A percentile compares a stretch with the other conserved stretches of the same genome.
Evolutionary conservation across 1,140 invertebrate species (phyloP).

Genomic region (Dolichoris vasculosae): DNA sequence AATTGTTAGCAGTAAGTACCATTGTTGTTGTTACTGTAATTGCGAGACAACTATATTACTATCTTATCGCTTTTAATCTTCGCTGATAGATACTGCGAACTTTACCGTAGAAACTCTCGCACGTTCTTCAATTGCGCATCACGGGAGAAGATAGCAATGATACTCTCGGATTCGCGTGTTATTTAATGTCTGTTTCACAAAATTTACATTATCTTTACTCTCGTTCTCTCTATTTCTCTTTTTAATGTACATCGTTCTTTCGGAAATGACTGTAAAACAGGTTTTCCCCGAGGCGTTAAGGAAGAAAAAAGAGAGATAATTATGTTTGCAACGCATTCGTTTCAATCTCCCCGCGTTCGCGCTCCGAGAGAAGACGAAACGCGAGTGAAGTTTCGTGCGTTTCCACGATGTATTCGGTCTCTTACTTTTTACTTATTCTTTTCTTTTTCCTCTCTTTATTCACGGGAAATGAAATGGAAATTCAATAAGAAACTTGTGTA

Average conservation of each 20-base stretch:
- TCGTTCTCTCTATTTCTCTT: neutral
- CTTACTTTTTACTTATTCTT: conserved; percentile 53
- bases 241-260: neutral
- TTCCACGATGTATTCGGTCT: conserved; percentile 32
- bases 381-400: conserved; percentile 53
- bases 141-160: conserved; percentile 27
- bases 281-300: conserved; percentile 38
- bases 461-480: conserved; percentile 70
- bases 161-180: conserved; percentile 10
- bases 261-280: conserved; percentile 28
- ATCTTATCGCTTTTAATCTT: neutral
- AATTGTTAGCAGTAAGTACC: neutral
- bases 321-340: conserved; percentile 65
- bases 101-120: neutral
- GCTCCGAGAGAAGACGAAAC: neutral
- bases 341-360: conserved; percentile 62
- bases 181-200: conserved; percentile 7
- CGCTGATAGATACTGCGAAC: neutral
- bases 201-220: conserved; percentile 37
- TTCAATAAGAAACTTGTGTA: conserved; percentile 72
- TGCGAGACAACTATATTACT: neutral
- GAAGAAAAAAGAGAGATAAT: conserved; percentile 60
- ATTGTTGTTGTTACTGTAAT: neutral
- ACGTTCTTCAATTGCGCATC: conserved; percentile 2
- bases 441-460: conserved; percentile 38